phyloP scores from a whole-genome alignment of 2,797 vertebrate species.

The Enteromius thamalakanensis region DNA sequence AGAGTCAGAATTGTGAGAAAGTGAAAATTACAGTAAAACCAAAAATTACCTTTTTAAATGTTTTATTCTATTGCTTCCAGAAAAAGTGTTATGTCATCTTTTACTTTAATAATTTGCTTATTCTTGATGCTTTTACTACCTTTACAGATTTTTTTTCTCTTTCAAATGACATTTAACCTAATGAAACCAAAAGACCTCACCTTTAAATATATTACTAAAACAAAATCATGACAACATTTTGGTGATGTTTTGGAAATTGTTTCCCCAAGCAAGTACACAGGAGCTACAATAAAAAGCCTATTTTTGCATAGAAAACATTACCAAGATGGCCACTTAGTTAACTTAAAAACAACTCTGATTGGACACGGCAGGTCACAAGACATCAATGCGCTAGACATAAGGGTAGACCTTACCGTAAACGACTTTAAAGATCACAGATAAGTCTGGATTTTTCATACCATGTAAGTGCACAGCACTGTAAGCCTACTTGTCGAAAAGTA shows the following conservation, averaged over 20 bases:
- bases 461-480: background rate
- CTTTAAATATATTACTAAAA: background rate
- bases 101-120: background rate
- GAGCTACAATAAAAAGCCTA: background rate
- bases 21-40: too few species aligned
- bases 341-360: background rate
- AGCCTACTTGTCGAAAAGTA: background rate
- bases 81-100: background rate
- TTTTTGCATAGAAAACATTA: background rate
- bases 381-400: constrained; percentile 7
- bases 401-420: background rate
- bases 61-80: background rate
- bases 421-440: background rate
- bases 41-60: background rate
- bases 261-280: background rate
- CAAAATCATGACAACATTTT: background rate
- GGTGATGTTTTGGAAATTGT: background rate
- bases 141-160: too few species aligned
- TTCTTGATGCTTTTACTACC: background rate
- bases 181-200: background rate
- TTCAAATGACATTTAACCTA: background rate
- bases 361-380: background rate
- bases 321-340: background rate
- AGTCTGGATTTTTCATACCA: background rate
- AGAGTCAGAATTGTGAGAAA: background rate